Evolutionary conservation across 1,140 invertebrate genomes (phyloP), one percentile per base, ranked within the genome.

Genomic region (Aphelenchoides avenae): DNA sequence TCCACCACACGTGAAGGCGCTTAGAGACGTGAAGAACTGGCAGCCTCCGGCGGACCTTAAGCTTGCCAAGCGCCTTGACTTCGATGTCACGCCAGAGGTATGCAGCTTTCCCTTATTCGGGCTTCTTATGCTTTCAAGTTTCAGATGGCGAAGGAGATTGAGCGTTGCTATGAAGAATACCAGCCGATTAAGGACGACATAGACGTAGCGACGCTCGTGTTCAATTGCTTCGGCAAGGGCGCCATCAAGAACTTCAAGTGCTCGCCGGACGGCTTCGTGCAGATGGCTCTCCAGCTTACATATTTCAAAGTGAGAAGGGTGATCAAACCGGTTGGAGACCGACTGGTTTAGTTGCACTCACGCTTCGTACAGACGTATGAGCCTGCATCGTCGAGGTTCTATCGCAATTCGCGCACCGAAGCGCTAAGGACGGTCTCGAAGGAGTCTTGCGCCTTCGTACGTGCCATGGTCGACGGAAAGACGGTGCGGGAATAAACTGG

Each of bases 301-400:
- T 62, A 71, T 42, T 71, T 18, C 27, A 55, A 39, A 18, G 64
- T 49, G 36, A 27, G 42, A n/a, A n/a, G n/a, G 9, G 20, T 64
- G 5, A 5, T 2, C 2, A 39, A 2, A 18, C 33, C 26, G n/a
- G 33, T 5, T 18, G n/a, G 50, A 5, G 2, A 41, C 27, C 18
- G 50, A 3, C 27, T 18, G 22, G 30, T 66, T 54, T 50, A 91
- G 76, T 86, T 91, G 79, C 86, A 88, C 58, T 86, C 87, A 5
- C 88, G 87, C 68, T 95, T 96, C 78, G 88, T 85, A 78, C 80
- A 96, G 41, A 97, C 92, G 0, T 98, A 97, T 76, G 93, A 98
- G 80, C 91, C 93, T 0, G 92, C 91, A 7, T 97, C 96, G 89
- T 94, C 91, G 0, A 83, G 93, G 55, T 80, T 97, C 34, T 98